Evolutionary conservation across 2,888 invertebrate species (phyloP).

Genomic region (Ectropis crepuscularia): DNA sequence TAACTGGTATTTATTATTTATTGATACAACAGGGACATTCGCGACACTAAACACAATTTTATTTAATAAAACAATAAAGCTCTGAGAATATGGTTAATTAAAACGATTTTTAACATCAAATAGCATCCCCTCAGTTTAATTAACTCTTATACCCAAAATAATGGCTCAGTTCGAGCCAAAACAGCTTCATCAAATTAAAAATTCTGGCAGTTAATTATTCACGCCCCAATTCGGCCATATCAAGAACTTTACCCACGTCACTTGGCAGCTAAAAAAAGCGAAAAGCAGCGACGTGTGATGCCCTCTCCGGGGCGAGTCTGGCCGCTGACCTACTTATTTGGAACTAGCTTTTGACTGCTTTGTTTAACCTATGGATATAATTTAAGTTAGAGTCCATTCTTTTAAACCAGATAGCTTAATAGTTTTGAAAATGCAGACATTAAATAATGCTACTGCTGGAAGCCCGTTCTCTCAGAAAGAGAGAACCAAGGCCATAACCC

Average conservation of each 20-base stretch:
- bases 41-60: no score
- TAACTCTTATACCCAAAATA: neutral
- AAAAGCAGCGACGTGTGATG: slow-evolving; percentile 41
- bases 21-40: no score
- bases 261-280: slow-evolving; percentile 42
- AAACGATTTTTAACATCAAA: neutral
- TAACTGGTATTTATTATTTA: no score
- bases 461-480: no score
- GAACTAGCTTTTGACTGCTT: slow-evolving; percentile 34
- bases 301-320: slow-evolving; percentile 31
- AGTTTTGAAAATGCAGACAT: no score
- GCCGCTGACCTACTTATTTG: slow-evolving; percentile 38
- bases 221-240: slow-evolving; percentile 32
- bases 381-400: neutral
- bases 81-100: neutral
- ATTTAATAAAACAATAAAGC: no score
- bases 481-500: no score
- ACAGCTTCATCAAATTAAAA: slow-evolving; percentile 32
- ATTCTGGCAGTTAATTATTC: slow-evolving; percentile 32
- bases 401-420: no score
- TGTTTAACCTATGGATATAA: slow-evolving; percentile 7
- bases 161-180: slow-evolving; percentile 6
- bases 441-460: no score
- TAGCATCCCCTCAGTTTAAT: neutral
- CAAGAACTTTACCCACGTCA: slow-evolving; percentile 37